Base-by-base conservation (phyloP, 2,797 vertebrate species). In the Poliocrania exsul region DNA sequence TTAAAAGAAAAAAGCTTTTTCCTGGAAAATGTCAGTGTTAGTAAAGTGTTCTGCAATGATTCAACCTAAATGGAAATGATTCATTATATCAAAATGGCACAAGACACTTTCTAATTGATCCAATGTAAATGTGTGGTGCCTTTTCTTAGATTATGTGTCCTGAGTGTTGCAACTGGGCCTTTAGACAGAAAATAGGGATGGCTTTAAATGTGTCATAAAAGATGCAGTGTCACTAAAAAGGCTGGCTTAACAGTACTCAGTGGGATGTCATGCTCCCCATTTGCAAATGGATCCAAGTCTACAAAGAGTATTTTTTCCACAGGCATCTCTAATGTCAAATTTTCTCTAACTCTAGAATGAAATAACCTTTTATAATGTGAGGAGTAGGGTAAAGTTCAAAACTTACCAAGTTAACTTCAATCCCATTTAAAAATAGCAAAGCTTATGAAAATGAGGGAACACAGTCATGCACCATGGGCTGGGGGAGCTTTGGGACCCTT, bases 41-140 rank as follows among this genome's bases (percentile, higher is more conserved):
- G 14, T 61, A 75, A 88, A 91, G 47, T 81, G 72, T 79, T 91
- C 80, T 92, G 54, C 54, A 73, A 49, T 92, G 90, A 91, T 74
- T 94, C 61, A 92, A 29, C 20, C 58, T 53, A 42, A 93, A 79
- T 35, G 46, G 65, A 89, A 88, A 82, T 88, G 65, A 92, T 58
- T 90, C 69, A 69, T 93, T 81, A 40, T 25, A 81, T 31, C 42
- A 70, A 91, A 95, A 88, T 83, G 65, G 53, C 61, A 89, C 35
- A 57, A 89, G 70, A 81, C 12, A 29, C 16, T 80, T 77, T 65
- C 21, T 11, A 77, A 92, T 58, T 72, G 61, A 69, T 86, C 77
- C 58, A 78, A 80, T 89, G 64, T 60, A 87, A 92, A 70, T 35
- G n/a, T 21, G 40, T 74, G 58, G 12, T 72, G 23, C 10, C n/a